Evolutionary conservation across 2,113 vertebrate genomes (phyloP).

Genomic region (Upupa epops): DNA sequence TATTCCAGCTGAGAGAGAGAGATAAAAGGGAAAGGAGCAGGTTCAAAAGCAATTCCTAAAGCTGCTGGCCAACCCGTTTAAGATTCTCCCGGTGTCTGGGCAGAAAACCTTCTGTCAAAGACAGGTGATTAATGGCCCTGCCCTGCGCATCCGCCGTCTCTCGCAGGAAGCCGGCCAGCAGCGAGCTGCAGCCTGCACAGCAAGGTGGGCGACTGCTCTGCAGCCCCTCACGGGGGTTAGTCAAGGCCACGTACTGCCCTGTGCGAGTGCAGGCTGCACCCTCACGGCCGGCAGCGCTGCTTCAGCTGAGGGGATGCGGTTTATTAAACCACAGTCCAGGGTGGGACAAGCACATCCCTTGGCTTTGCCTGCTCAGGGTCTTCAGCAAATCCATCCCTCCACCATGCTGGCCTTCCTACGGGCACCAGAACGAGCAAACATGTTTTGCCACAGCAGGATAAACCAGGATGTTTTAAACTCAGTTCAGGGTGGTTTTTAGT

Average conservation of each 20-base stretch:
- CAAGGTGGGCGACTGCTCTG: fast-evolving
- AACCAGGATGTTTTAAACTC: background rate
- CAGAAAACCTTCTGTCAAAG: background rate
- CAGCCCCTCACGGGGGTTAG: fast-evolving
- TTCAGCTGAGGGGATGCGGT: background rate
- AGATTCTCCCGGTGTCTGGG: background rate
- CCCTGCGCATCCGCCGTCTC: background rate
- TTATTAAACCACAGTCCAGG: background rate
- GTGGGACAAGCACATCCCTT: background rate
- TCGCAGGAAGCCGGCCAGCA: background rate
- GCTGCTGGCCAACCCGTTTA: background rate
- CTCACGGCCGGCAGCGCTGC: fast-evolving
- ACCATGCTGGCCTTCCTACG: fast-evolving
- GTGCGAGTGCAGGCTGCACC: fast-evolving
- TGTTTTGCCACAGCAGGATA: background rate
- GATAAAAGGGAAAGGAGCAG: background rate
- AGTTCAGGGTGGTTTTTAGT: background rate
- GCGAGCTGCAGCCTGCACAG: fast-evolving
- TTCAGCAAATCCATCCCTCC: background rate
- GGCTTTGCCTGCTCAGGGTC: background rate
- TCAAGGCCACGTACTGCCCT: fast-evolving
- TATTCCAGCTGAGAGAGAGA: background rate
- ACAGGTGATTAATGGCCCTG: background rate
- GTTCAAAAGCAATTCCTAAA: constrained; percentile 13
- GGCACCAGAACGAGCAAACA: background rate